These are phyloP conservation scores for Himalopsyche anomala DNA, from an alignment of 2,888 invertebrate species.

Conservation along the genomic window DNA sequence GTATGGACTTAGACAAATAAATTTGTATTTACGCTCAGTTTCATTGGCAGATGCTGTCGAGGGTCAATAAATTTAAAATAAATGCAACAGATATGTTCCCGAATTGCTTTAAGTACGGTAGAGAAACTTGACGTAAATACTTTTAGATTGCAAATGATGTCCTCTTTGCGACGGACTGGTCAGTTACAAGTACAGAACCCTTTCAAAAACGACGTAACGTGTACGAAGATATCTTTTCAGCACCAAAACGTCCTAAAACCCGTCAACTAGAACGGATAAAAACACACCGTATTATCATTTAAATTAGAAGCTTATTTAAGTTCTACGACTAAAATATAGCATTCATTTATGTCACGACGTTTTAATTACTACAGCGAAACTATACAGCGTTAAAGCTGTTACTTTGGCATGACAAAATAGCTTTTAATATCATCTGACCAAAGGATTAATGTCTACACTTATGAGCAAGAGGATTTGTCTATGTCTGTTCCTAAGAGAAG, in stretches of 20 bases:
- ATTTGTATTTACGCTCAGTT: neutral
- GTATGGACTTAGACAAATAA: neutral
- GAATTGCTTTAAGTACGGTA: conserved; percentile 38
- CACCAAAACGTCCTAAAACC: neutral
- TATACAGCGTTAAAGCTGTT: conserved; percentile 13
- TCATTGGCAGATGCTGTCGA: conserved; percentile 2
- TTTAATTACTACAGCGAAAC: conserved; percentile 1
- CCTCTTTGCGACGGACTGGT: conserved; percentile 29
- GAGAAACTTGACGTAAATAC: conserved; percentile 24
- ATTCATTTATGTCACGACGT: neutral
- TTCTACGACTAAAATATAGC: neutral
- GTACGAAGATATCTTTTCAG: neutral
- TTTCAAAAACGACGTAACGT: conserved; percentile 33
- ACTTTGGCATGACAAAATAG: conserved; percentile 38
- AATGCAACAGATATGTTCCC: conserved; percentile 41
- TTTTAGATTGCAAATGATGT: conserved; percentile 40
- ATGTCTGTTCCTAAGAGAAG: neutral
- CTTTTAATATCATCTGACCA: conserved; percentile 39
- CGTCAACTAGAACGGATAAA: neutral
- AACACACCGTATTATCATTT: neutral
- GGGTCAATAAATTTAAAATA: conserved; percentile 37
- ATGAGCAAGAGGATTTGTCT: neutral
- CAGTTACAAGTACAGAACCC: conserved; percentile 35
- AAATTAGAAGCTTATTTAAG: conserved; percentile 24
- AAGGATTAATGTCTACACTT: conserved; percentile 14